Evolutionary conservation across 1,140 invertebrate genomes (phyloP), one percentile per base, ranked within the genome.

Genomic region (Diorhabda elongata): DNA sequence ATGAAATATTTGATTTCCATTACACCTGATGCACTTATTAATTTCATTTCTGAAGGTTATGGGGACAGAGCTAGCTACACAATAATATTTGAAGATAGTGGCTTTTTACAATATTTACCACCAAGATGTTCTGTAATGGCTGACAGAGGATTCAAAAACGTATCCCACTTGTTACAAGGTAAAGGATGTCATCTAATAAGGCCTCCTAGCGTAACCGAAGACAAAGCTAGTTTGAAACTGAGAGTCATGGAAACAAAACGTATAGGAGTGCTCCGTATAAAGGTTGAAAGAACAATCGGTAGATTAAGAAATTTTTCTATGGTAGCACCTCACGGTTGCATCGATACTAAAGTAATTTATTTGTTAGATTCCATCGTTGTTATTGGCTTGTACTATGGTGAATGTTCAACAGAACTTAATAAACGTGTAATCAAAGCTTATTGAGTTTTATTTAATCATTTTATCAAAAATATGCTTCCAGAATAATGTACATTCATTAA

Each of bases 31-130:
- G 81, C 81, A 2, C 75, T 79, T n/a, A 76, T 82, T 8, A 81
- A 79, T 74, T 84, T 75, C 83, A 74, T 84, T 45, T 83, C 81
- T 5, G 64, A 75, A 64, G 81, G 80, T 5, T 83, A 76, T 75
- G 76, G 80, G 43, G 81, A 81, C 45, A 73, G 79, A 70, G 73
- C 74, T 7, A 75, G 74, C 43, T 81, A 83, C 77, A 71, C 71
- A 11, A 59, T 73, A 42, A 74, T 83, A 63, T 71, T 81, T 3
- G 70, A 83, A 75, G 67, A 78, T 65, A 74, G 74, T 72, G 68
- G 69, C 41, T 80, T 73, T 68, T 69, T 82, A 44, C 68, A 80
- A 56, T 3, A 71, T 44, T 58, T 82, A 26, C 69, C 71, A 45
- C 6, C 58, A 2, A 65, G 72, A 41, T 70, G 47, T 68, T 44